Conservation (phyloP, 2,888 invertebrate genomes). For the Chloroclysta siterata region DNA sequence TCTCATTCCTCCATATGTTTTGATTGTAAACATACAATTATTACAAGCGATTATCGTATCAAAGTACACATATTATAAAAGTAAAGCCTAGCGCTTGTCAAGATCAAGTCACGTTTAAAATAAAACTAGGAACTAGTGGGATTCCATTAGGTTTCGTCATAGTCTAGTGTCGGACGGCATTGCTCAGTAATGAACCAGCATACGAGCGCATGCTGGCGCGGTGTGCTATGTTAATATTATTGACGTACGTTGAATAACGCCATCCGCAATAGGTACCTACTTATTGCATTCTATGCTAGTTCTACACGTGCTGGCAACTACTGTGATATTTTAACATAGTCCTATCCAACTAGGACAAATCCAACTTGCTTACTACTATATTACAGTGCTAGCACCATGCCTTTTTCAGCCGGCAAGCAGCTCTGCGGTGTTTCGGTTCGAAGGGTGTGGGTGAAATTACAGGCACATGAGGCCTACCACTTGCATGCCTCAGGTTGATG, state of each 20-base stretch:
- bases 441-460: too few relatives aligned
- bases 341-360: too few relatives aligned
- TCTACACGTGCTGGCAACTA: not conserved
- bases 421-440: too few relatives aligned
- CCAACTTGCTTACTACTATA: too few relatives aligned
- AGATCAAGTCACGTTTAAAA: slow-evolving; percentile 35
- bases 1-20: too few relatives aligned
- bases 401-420: too few relatives aligned
- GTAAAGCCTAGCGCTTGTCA: slow-evolving; percentile 29
- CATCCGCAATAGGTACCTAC: slow-evolving; percentile 19
- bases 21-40: slow-evolving; percentile 2
- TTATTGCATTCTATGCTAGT: slow-evolving; percentile 4
- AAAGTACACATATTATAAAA: slow-evolving; percentile 7
- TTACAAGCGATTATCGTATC: slow-evolving; percentile 16
- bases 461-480: too few relatives aligned
- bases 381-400: too few relatives aligned
- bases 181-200: slow-evolving; percentile 38
- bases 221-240: slow-evolving; percentile 34
- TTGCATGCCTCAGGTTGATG: too few relatives aligned
- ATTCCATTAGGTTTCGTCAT: slow-evolving; percentile 27
- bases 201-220: slow-evolving; percentile 34
- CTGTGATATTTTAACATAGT: not conserved
- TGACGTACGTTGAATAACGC: slow-evolving; percentile 36
- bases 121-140: slow-evolving; percentile 32
- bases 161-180: slow-evolving; percentile 34